A percentile compares a stretch with the other conserved stretches of the same genome.
These are phyloP conservation scores for Scarus forsteni DNA, from an alignment of 2,797 vertebrate species.

Conservation along the genomic window DNA sequence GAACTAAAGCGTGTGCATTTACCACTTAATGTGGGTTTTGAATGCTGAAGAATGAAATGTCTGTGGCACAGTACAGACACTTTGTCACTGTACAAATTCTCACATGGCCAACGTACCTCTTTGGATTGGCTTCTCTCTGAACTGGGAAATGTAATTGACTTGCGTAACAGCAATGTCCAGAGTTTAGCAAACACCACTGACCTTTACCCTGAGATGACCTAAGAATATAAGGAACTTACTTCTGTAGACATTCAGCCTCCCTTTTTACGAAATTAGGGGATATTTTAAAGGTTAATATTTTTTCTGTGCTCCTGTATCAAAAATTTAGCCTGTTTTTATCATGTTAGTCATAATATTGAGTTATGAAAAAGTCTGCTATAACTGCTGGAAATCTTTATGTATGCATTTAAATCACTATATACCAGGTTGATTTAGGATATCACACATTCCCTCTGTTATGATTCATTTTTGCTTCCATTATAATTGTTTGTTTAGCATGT, in stretches of 20 bases:
- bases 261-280: background rate
- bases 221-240: conserved; percentile 2
- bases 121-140: conserved; percentile 1
- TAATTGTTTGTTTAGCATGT: background rate
- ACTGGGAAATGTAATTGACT: background rate
- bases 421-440: background rate
- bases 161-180: conserved; percentile 4
- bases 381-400: background rate
- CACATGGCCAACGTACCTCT: conserved; percentile 13
- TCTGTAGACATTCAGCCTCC: background rate
- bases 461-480: background rate
- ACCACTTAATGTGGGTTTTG: conserved; percentile 19
- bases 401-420: background rate
- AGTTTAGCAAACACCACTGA: background rate
- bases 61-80: background rate
- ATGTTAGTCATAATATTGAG: no score
- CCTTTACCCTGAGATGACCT: conserved; percentile 4
- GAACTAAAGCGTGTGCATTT: conserved; percentile 25
- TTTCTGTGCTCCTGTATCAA: background rate
- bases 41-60: conserved; percentile 9
- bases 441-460: background rate
- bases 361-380: no score
- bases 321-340: background rate
- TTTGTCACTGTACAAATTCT: conserved; percentile 7
- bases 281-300: background rate